Evolutionary conservation across 2,113 vertebrate genomes (phyloP).

Genomic region (Thalassarche chlororhynchos): DNA sequence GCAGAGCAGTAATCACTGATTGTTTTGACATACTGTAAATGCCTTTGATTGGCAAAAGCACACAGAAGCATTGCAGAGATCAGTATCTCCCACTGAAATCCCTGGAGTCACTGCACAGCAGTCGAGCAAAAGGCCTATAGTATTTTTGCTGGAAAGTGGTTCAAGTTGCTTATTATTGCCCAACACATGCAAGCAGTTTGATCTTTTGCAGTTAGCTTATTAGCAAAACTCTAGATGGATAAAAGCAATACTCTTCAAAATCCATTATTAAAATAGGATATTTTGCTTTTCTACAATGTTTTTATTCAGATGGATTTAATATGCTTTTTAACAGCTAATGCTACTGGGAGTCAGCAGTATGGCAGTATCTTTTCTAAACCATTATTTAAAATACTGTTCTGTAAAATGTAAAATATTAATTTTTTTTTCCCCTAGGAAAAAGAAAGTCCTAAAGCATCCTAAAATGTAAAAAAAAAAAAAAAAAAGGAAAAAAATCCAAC

Average conservation of each 20-base stretch:
- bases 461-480: not conserved
- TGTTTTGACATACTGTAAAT: slow-evolving; percentile 46
- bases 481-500: not conserved
- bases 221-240: slow-evolving; percentile 18
- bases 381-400: slow-evolving; percentile 56
- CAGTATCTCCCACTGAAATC: slow-evolving; percentile 50
- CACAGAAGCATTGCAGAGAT: slow-evolving; percentile 35
- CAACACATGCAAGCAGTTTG: slow-evolving; percentile 20
- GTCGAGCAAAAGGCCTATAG: not conserved
- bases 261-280: slow-evolving; percentile 28
- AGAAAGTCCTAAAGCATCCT: not conserved
- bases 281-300: slow-evolving; percentile 5
- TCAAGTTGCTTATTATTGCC: slow-evolving; percentile 47
- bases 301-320: slow-evolving; percentile 40
- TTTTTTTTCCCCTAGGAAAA: not conserved
- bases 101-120: slow-evolving; percentile 28
- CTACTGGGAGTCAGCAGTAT: slow-evolving; percentile 7
- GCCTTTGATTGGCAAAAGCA: slow-evolving; percentile 59
- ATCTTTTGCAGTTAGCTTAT: slow-evolving; percentile 39
- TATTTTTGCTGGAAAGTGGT: slow-evolving; percentile 29
- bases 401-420: slow-evolving; percentile 31
- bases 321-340: slow-evolving; percentile 39
- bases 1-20: slow-evolving; percentile 45
- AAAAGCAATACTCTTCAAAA: slow-evolving; percentile 48
- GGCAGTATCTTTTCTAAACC: slow-evolving; percentile 26